phyloP scores from a whole-genome alignment of 2,888 invertebrate genomes.

The Emmelina monodactyla region DNA sequence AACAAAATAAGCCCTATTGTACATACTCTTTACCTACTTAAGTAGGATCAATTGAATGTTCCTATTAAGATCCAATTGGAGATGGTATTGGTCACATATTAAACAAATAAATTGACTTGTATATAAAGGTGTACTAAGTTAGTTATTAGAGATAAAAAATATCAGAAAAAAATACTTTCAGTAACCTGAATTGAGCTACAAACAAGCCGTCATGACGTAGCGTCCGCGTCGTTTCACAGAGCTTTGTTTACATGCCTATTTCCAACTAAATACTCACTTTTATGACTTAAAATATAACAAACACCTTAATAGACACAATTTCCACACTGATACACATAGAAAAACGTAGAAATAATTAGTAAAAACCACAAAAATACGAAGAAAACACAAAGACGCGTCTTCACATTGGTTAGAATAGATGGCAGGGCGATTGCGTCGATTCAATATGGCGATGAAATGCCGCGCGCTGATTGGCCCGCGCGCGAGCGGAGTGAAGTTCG shows the following conservation, averaged over 20 bases:
- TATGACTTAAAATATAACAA: not conserved
- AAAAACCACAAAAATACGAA: slow-evolving; percentile 27
- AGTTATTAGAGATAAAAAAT: too few relatives aligned
- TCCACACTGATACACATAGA: slow-evolving; percentile 27
- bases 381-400: slow-evolving; percentile 35
- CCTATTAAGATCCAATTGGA: too few relatives aligned
- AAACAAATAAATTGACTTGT: too few relatives aligned
- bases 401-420: slow-evolving; percentile 42
- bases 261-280: slow-evolving; percentile 17
- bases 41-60: too few relatives aligned
- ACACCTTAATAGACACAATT: slow-evolving; percentile 22
- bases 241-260: slow-evolving; percentile 24
- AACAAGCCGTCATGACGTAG: slow-evolving; percentile 22
- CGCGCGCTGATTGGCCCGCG: slow-evolving; percentile 37
- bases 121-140: too few relatives aligned
- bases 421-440: slow-evolving; percentile 37
- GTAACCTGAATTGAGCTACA: slow-evolving; percentile 41
- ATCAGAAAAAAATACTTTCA: slow-evolving; percentile 21
- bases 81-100: too few relatives aligned
- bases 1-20: too few relatives aligned
- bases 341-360: slow-evolving; percentile 22
- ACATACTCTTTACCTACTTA: too few relatives aligned
- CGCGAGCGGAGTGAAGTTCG: slow-evolving; percentile 46
- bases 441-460: slow-evolving; percentile 59
- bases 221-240: slow-evolving; percentile 32